Evolutionary conservation across 1,140 invertebrate genomes (phyloP).

Genomic region (Drosophila subobscura): DNA sequence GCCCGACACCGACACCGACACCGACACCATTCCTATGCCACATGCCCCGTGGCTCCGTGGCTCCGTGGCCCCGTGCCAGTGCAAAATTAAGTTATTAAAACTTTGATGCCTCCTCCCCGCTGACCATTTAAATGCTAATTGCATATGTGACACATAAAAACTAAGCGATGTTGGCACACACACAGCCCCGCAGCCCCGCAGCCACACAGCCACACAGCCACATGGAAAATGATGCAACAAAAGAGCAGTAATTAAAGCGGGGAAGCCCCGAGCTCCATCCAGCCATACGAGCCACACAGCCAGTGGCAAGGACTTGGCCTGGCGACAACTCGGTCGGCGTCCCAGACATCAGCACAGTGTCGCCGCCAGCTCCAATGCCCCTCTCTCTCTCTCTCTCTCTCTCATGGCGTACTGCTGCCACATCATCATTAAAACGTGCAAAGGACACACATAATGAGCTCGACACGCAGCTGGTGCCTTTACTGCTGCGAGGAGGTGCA

Average conservation of each 20-base stretch:
- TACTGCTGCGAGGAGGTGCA: too few species aligned
- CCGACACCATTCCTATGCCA: too few species aligned
- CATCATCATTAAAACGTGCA: not conserved
- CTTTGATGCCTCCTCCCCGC: slow-evolving; percentile 31
- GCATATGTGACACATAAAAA: slow-evolving; percentile 33
- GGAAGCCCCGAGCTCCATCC: slow-evolving; percentile 12
- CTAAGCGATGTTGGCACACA: slow-evolving; percentile 4
- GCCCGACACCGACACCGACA: not conserved
- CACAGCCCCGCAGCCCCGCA: too few species aligned
- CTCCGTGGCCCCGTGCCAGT: not conserved
- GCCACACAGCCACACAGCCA: slow-evolving; percentile 16
- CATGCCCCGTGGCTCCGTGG: too few species aligned
- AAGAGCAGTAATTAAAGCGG: slow-evolving; percentile 47
- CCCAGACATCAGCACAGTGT: slow-evolving; percentile 44
- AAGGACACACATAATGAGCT: too few species aligned
- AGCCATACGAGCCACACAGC: not conserved
- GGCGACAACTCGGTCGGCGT: slow-evolving; percentile 52
- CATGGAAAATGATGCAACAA: slow-evolving; percentile 45
- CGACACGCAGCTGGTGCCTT: too few species aligned
- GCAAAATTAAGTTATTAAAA: slow-evolving; percentile 65
- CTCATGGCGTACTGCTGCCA: not conserved
- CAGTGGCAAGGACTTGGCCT: slow-evolving; percentile 27
- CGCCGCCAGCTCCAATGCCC: slow-evolving; percentile 23
- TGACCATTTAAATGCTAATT: slow-evolving; percentile 69
- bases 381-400: too few species aligned